Base-by-base conservation (phyloP, 2,113 vertebrate species). In the Fulmarus glacialis region DNA sequence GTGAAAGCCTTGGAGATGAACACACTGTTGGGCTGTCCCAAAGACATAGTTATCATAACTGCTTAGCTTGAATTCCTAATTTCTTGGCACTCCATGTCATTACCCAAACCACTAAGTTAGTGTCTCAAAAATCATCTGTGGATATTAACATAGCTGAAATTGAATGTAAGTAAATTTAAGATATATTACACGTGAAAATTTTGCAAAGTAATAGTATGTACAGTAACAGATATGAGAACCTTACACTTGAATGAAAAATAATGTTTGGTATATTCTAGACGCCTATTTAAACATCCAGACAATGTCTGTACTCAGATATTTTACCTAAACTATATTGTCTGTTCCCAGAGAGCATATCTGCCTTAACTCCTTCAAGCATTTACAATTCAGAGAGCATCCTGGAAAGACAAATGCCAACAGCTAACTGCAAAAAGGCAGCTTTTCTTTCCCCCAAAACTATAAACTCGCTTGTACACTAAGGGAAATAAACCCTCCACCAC, bases 381-480 rank as follows among this genome's bases (percentile, higher is more conserved):
- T 68, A 15, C n/a, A 72, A 24, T 38, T 67, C 77, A 71, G 32
- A 52, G 17, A 52, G 17, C 52, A 40, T 55, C 58, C 48, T 38
- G 50, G 38, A 72, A 93, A 72, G 55, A 42, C 13, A 63, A 83
- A 73, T 6, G 24, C 17, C 50, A 80, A 8, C 14, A 52, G 29
- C 11, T 24, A 71, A 15, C 19, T 60, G 30, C 34, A 48, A 36
- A 84, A 59, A 64, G 4, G 22, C 55, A 55, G 17, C 19, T 89
- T 56, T 88, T 64, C 40, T 52, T 73, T 56, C 20, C n/a, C 52
- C 29, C 1, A 3, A 27, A 38, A 45, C 56, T 21, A 3, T 8
- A 48, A 52, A 24, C 52, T 36, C 0, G 2, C 34, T 73, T 4
- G 5, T 36, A 9, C 12, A 0, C 8, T 1, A 4, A 22, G 17